A percentile compares a stretch with the other conserved stretches of the same genome.
These are phyloP conservation scores for Rattus rattus DNA, from an alignment of 2,113 vertebrate genomes.

Conservation along the genomic window DNA sequence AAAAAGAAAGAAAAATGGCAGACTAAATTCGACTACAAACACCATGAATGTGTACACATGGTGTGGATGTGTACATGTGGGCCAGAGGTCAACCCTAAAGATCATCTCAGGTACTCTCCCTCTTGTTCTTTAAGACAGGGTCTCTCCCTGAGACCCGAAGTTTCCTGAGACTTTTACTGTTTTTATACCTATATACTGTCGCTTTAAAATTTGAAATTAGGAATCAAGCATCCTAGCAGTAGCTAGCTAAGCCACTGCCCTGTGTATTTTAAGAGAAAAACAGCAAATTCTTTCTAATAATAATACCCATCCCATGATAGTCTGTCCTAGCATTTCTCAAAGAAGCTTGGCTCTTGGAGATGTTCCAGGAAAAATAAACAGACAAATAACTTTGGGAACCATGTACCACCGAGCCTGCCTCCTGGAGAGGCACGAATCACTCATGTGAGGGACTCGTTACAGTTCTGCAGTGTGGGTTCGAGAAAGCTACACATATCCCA, in stretches of 20 bases:
- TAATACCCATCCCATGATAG: neutral
- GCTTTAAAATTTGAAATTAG: conserved; percentile 54
- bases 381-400: conserved; percentile 54
- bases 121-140: neutral
- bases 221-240: neutral
- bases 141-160: neutral
- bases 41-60: neutral
- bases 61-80: neutral
- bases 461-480: neutral
- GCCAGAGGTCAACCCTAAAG: neutral
- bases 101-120: too few relatives aligned
- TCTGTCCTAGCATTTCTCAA: conserved; percentile 18
- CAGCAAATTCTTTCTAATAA: conserved; percentile 45
- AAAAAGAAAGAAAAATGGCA: too few relatives aligned
- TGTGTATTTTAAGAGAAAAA: conserved; percentile 52
- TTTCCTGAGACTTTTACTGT: neutral
- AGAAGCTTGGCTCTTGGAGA: conserved; percentile 57
- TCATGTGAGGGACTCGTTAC: neutral
- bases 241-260: neutral
- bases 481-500: neutral
- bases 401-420: neutral
- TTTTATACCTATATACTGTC: conserved; percentile 1
- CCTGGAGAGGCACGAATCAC: neutral
- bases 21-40: conserved; percentile 13
- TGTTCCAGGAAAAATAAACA: conserved; percentile 60